These are phyloP conservation scores for Corythaixoides concolor DNA, from an alignment of 2,113 vertebrate genomes.

Conservation along the genomic window DNA sequence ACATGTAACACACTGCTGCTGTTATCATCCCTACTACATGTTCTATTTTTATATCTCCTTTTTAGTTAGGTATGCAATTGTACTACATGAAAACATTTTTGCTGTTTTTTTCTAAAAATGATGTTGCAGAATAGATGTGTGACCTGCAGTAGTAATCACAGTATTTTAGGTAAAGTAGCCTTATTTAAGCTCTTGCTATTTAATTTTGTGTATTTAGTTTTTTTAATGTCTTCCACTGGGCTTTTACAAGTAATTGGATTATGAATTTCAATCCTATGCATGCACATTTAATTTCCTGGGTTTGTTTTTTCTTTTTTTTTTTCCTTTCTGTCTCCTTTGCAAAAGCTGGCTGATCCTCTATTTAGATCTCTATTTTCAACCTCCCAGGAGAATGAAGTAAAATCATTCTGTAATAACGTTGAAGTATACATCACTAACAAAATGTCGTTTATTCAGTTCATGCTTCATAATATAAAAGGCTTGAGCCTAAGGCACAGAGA, in stretches of 20 bases:
- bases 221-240: neutral
- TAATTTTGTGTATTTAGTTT: neutral
- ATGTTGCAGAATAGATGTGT: neutral
- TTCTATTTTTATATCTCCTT: neutral
- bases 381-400: neutral
- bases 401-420: slow-evolving; percentile 1
- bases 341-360: neutral
- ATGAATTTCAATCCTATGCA: slow-evolving; percentile 11
- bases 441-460: slow-evolving; percentile 1
- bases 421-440: neutral
- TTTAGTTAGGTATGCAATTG: neutral
- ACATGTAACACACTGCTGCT: neutral
- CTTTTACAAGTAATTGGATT: slow-evolving; percentile 29
- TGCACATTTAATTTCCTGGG: neutral
- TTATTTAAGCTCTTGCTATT: slow-evolving; percentile 5
- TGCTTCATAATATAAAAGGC: slow-evolving; percentile 34
- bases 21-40: neutral
- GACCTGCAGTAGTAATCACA: neutral
- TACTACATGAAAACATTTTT: neutral
- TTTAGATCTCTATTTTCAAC: neutral
- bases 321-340: neutral
- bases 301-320: neutral
- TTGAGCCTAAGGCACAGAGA: slow-evolving; percentile 53
- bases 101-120: neutral
- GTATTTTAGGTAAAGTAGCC: neutral